Evolutionary conservation across 2,888 invertebrate species (phyloP).

Genomic region (Yponomeuta plumbellus): DNA sequence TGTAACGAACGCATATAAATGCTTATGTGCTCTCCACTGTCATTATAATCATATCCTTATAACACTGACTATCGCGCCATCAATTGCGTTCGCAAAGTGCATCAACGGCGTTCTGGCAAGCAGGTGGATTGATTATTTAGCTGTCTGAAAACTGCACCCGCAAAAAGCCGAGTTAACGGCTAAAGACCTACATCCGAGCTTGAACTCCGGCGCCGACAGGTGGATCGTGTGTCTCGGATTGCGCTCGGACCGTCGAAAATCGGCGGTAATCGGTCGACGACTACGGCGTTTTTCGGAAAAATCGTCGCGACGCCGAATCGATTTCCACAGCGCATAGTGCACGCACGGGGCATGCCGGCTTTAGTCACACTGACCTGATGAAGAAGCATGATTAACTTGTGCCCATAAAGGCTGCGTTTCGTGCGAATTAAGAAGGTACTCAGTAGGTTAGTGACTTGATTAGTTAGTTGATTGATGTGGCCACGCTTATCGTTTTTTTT

Average conservation of each 20-base stretch:
- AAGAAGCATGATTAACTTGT: conserved; percentile 6
- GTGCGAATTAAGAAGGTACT: background rate
- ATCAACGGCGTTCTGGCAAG: too few species aligned
- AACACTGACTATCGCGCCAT: too few species aligned
- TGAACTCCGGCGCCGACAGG: conserved; percentile 33
- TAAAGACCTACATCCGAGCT: background rate
- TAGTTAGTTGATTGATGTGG: background rate
- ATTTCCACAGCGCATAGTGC: conserved; percentile 71
- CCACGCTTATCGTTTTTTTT: background rate
- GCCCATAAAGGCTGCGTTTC: background rate
- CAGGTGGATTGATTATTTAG: too few species aligned
- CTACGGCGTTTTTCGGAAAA: conserved; percentile 49
- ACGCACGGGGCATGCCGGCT: conserved; percentile 60
- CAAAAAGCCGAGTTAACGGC: background rate
- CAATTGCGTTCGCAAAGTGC: too few species aligned
- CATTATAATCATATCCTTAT: too few species aligned
- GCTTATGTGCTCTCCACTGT: too few species aligned
- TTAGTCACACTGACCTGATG: conserved; percentile 47
- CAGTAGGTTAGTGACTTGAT: background rate
- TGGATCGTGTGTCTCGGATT: conserved; percentile 64
- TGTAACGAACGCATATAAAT: too few species aligned
- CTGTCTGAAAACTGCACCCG: too few species aligned
- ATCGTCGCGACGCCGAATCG: conserved; percentile 49
- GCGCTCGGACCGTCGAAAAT: conserved; percentile 49
- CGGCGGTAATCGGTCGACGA: conserved; percentile 61